These are phyloP conservation scores for Rousettus leschenaultii DNA, from an alignment of 2,113 vertebrate genomes.

Conservation along the genomic window DNA sequence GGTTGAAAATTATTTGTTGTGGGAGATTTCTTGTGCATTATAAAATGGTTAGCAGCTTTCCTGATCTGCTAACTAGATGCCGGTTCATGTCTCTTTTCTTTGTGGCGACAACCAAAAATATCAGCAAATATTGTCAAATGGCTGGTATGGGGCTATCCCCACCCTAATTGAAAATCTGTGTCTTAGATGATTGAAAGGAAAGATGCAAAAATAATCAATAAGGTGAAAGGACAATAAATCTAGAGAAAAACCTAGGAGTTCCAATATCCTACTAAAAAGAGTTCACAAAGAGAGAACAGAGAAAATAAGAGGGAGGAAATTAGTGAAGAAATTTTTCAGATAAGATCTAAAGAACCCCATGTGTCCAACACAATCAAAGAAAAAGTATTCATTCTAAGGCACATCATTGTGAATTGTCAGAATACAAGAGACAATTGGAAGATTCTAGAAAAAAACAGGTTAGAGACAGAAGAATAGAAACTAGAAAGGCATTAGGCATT, in stretches of 20 bases:
- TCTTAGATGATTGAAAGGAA: neutral
- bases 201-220: neutral
- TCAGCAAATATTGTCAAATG: neutral
- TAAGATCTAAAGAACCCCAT: neutral
- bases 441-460: neutral
- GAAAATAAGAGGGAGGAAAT: neutral
- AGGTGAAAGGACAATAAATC: neutral
- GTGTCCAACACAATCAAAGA: neutral
- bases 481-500: neutral
- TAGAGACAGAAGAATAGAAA: neutral
- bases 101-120: neutral
- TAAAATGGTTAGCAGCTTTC: neutral
- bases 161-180: neutral
- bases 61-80: neutral
- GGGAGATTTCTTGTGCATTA: neutral
- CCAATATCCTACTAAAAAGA: neutral
- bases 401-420: neutral
- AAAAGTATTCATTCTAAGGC: neutral
- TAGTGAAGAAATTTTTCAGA: neutral
- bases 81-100: neutral
- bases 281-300: neutral
- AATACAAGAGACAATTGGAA: neutral
- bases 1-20: neutral
- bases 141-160: neutral
- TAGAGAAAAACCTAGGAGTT: neutral